phyloP scores from a whole-genome alignment of 2,888 invertebrate genomes.

The Metacarcinus magister region DNA sequence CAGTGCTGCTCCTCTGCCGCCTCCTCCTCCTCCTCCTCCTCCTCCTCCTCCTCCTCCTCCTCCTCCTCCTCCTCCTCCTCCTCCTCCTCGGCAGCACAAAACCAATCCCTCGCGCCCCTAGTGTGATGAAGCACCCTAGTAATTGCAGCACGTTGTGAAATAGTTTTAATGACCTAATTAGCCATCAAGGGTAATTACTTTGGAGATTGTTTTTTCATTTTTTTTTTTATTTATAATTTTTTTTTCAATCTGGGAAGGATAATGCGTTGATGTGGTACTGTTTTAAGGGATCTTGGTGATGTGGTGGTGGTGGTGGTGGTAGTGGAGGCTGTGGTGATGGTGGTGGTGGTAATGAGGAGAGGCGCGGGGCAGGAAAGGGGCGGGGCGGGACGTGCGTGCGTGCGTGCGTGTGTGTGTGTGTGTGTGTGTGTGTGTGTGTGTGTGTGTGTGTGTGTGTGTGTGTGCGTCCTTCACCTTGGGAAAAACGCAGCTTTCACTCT shows the following conservation, averaged over 20 bases:
- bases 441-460: too few species aligned
- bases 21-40: not conserved
- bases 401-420: too few species aligned
- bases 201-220: not conserved
- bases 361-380: too few species aligned
- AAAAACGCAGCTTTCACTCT: too few species aligned
- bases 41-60: not conserved
- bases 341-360: too few species aligned
- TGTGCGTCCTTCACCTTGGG: too few species aligned
- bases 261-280: not conserved
- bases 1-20: too few species aligned
- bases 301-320: not conserved
- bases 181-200: not conserved
- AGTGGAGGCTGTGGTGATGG: too few species aligned
- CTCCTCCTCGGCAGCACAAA: not conserved
- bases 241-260: not conserved
- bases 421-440: too few species aligned
- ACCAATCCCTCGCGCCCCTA: not conserved
- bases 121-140: not conserved
- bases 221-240: not conserved
- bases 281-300: not conserved
- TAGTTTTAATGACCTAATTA: not conserved
- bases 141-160: conserved; percentile 4
- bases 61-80: not conserved
- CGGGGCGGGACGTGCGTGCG: too few species aligned